phyloP scores from a whole-genome alignment of 2,888 invertebrate species.

The Polydrusus cervinus region DNA sequence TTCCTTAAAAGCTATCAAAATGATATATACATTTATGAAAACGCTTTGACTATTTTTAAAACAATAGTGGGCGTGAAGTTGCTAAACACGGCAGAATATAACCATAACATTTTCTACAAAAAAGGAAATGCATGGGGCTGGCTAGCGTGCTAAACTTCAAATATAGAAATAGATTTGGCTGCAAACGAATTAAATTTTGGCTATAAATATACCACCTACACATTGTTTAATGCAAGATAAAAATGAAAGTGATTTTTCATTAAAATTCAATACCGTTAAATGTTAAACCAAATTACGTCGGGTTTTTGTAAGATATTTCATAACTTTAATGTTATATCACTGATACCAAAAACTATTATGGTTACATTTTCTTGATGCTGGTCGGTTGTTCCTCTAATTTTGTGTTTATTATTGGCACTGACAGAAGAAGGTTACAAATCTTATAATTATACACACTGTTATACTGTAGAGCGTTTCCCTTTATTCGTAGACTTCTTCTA shows the following conservation, averaged over 20 bases:
- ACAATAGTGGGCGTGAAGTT: constrained; percentile 6
- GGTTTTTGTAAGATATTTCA: no score
- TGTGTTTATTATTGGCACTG: no score
- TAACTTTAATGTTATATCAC: no score
- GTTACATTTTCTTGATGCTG: no score
- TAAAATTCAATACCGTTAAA: no score
- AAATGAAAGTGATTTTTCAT: background rate
- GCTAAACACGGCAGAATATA: constrained; percentile 23
- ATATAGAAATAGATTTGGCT: constrained; percentile 7
- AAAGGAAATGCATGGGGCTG: constrained; percentile 15
- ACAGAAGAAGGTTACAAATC: no score
- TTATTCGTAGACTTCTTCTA: no score
- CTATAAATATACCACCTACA: background rate
- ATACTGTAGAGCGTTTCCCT: no score
- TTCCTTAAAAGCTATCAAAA: background rate
- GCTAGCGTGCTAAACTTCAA: background rate
- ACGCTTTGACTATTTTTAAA: constrained; percentile 10
- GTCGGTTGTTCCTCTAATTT: no score
- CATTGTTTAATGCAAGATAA: background rate
- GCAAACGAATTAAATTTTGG: background rate
- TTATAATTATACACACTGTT: no score
- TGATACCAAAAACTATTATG: no score
- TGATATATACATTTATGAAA: constrained; percentile 6
- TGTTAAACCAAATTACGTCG: no score
- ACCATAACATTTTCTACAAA: constrained; percentile 17